These are phyloP conservation scores for Oreochromis niloticus DNA, from an alignment of 2,113 vertebrate genomes.

Conservation along the genomic window DNA sequence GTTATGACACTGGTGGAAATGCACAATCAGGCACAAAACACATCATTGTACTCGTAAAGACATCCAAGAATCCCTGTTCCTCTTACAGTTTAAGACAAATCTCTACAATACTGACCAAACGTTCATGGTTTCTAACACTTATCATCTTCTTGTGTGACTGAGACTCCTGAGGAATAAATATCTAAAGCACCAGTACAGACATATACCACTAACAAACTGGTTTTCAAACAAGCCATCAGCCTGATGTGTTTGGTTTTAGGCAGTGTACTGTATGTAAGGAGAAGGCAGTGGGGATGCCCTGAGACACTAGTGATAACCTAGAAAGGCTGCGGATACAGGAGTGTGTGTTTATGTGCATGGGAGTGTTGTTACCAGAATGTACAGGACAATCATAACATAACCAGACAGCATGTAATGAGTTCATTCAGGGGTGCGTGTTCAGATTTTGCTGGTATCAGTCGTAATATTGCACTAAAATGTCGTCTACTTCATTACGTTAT, in stretches of 20 bases:
- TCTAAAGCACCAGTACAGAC: constrained; percentile 26
- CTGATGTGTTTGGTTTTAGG: neutral
- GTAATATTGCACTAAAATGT: constrained; percentile 23
- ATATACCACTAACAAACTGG: neutral
- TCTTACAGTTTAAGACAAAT: neutral
- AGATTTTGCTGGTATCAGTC: neutral
- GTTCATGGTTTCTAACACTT: neutral
- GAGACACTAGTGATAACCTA: constrained; percentile 23
- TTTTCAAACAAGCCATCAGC: neutral
- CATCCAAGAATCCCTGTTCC: constrained; percentile 19
- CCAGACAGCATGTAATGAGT: neutral
- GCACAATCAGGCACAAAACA: constrained; percentile 43
- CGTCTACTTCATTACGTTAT: neutral
- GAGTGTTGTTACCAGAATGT: neutral
- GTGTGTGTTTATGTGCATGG: neutral
- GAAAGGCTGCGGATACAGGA: neutral
- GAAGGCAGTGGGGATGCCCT: constrained; percentile 46
- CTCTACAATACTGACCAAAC: constrained; percentile 12
- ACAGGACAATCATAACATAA: neutral
- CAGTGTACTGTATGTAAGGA: constrained; percentile 24
- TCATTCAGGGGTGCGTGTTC: neutral
- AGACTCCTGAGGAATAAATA: constrained; percentile 29
- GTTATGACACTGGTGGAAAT: constrained; percentile 12
- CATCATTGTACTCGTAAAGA: constrained; percentile 15
- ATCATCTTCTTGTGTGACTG: neutral